Conservation (phyloP, 2,113 vertebrate species). For the Ornithorhynchus anatinus region DNA sequence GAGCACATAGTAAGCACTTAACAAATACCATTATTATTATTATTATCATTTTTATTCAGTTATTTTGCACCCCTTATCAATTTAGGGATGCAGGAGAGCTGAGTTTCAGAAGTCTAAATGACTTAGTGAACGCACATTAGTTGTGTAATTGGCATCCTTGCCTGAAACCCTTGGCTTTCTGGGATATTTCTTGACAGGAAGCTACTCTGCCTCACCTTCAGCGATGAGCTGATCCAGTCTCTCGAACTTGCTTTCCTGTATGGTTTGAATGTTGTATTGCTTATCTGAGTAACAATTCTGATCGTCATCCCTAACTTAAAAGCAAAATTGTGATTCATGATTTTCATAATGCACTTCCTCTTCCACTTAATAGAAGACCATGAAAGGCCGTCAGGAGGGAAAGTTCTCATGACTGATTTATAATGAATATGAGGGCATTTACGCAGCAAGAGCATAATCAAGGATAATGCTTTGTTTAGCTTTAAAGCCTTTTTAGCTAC, state of each 20-base stretch:
- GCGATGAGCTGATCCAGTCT: neutral
- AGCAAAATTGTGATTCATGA: slow-evolving; percentile 58
- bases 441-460: slow-evolving; percentile 22
- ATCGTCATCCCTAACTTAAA: slow-evolving; percentile 22
- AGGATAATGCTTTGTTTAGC: slow-evolving; percentile 21
- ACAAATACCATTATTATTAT: too few species aligned
- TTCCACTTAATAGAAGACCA: slow-evolving; percentile 32
- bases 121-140: too few species aligned
- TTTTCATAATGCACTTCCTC: slow-evolving; percentile 39
- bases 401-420: slow-evolving; percentile 13
- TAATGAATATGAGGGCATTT: slow-evolving; percentile 8
- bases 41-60: too few species aligned
- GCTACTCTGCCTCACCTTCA: too few species aligned
- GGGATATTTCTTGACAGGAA: too few species aligned
- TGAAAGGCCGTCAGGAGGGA: slow-evolving; percentile 39
- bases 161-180: too few species aligned
- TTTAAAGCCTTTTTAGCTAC: slow-evolving; percentile 53
- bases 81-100: too few species aligned
- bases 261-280: slow-evolving; percentile 37
- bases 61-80: too few species aligned
- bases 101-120: too few species aligned
- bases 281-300: slow-evolving; percentile 44
- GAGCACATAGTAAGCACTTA: too few species aligned
- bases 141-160: too few species aligned
- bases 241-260: slow-evolving; percentile 11